phyloP scores from a whole-genome alignment of 2,888 invertebrate species.

The Blastobasis lacticolella region DNA sequence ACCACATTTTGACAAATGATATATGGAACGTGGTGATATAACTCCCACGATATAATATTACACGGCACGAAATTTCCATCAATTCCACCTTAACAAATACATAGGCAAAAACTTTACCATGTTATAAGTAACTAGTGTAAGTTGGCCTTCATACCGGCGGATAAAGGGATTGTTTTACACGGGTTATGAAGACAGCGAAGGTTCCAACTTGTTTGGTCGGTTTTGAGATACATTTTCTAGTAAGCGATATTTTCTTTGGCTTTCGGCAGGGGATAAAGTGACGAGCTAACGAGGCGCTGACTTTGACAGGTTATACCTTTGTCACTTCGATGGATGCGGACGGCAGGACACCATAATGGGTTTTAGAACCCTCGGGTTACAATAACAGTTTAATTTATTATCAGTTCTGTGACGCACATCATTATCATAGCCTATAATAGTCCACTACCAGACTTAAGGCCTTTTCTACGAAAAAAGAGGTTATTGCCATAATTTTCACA shows the following conservation, averaged over 20 bases:
- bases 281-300: constrained; percentile 44
- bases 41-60: too few relatives aligned
- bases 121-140: constrained; percentile 38
- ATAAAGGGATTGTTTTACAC: not conserved
- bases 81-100: constrained; percentile 19
- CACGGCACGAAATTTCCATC: not conserved
- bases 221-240: constrained; percentile 43
- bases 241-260: constrained; percentile 50
- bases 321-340: constrained; percentile 17
- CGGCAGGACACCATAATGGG: too few relatives aligned
- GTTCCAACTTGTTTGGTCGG: constrained; percentile 30
- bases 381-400: too few relatives aligned
- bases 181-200: constrained; percentile 18
- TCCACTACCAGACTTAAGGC: too few relatives aligned
- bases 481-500: too few relatives aligned
- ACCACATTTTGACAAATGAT: too few relatives aligned
- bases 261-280: constrained; percentile 35
- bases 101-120: constrained; percentile 28
- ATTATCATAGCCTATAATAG: too few relatives aligned
- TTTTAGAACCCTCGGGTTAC: too few relatives aligned
- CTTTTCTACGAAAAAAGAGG: too few relatives aligned
- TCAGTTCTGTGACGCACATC: too few relatives aligned
- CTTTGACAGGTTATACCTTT: constrained; percentile 58
- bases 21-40: too few relatives aligned
- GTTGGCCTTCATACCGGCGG: constrained; percentile 14